Percentiles rank a stretch among this genome's conserved stretches.
Evolutionary conservation across 2,797 vertebrate genomes (phyloP).

Genomic region (Lagorchestes hirsutus): DNA sequence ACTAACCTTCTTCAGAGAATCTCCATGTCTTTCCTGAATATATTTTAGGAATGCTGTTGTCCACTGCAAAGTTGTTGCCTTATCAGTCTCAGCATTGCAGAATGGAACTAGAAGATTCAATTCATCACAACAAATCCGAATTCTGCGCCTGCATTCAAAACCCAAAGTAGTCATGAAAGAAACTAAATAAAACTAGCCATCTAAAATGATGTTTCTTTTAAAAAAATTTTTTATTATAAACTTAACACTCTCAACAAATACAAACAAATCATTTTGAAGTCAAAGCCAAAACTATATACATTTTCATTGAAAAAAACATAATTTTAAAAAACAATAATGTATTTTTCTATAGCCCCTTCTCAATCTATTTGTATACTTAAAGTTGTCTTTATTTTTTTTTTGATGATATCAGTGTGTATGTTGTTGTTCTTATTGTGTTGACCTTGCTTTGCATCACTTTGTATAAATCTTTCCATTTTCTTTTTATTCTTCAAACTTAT

Average conservation of each 20-base stretch:
- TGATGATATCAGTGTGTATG: neutral
- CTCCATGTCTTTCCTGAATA: conserved; percentile 90
- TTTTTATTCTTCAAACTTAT: neutral
- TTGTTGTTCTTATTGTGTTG: neutral
- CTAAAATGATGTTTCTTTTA: neutral
- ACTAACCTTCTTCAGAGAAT: conserved; percentile 92
- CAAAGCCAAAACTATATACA: neutral
- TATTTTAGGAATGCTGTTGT: conserved; percentile 94
- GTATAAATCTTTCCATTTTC: neutral
- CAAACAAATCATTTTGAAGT: neutral
- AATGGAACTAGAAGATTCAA: conserved; percentile 94
- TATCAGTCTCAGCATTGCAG: conserved; percentile 92
- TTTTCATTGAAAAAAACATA: neutral
- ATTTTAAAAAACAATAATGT: neutral
- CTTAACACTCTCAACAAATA: conserved; percentile 8
- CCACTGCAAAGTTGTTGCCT: conserved; percentile 94
- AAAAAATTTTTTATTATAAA: neutral
- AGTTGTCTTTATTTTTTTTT: neutral
- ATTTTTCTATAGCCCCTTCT: neutral
- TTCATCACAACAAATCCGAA: conserved; percentile 95
- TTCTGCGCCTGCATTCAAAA: conserved; percentile 89
- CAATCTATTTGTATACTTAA: neutral
- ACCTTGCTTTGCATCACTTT: neutral
- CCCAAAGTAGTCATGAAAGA: conserved; percentile 13
- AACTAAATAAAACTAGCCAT: neutral